These are phyloP conservation scores for Agelaius tricolor DNA, from an alignment of 2,113 vertebrate species.

Conservation along the genomic window DNA sequence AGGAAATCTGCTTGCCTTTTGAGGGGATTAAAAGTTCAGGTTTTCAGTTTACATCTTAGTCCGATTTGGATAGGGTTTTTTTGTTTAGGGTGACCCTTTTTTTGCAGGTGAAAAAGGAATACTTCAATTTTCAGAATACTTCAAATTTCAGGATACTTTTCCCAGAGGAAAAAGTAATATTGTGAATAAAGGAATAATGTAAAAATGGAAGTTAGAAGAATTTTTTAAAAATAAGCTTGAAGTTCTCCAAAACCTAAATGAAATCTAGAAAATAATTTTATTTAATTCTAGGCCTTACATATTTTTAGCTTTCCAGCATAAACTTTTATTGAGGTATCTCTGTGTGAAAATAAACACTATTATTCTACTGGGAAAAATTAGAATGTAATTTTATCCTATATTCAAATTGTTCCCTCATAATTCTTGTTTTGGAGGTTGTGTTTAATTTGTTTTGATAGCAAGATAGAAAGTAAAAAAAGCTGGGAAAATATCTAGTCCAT, in stretches of 20 bases:
- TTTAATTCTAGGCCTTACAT: neutral
- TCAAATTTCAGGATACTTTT: neutral
- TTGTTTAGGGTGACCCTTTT: neutral
- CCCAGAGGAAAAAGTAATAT: neutral
- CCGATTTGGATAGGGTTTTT: neutral
- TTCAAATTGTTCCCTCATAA: neutral
- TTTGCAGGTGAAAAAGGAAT: neutral
- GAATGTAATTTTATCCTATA: neutral
- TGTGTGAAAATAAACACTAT: neutral
- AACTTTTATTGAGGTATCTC: neutral
- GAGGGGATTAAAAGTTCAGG: neutral
- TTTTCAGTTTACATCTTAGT: neutral
- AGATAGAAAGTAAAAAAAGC: accelerated
- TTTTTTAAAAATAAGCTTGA: neutral
- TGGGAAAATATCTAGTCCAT: neutral
- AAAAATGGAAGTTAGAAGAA: neutral
- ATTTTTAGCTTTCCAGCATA: neutral
- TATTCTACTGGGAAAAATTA: neutral
- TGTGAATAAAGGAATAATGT: neutral
- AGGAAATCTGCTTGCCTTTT: neutral
- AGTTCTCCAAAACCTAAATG: neutral
- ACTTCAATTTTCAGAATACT: neutral
- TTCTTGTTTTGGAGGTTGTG: neutral
- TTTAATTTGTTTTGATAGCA: neutral
- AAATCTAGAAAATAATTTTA: neutral